Evolutionary conservation across 1,140 invertebrate species (phyloP).

Genomic region (Drosophila pachea): DNA sequence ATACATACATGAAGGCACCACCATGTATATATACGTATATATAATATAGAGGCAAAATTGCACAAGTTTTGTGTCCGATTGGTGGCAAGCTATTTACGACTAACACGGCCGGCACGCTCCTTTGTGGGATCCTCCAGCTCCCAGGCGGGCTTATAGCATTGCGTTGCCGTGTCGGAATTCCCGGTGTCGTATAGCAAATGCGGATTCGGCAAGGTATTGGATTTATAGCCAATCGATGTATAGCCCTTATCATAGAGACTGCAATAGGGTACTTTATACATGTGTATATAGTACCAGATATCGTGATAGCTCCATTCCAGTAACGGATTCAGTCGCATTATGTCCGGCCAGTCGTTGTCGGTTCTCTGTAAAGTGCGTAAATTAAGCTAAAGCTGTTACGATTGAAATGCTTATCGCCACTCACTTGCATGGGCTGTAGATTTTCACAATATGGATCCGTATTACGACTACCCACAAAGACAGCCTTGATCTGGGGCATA

Average conservation of each 20-base stretch:
- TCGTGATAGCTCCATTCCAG: conserved; percentile 93
- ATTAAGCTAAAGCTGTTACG: neutral
- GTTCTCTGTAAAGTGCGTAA: conserved; percentile 82
- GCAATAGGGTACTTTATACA: conserved; percentile 91
- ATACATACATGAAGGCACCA: too few species aligned
- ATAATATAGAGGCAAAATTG: conserved; percentile 18
- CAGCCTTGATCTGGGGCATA: conserved; percentile 86
- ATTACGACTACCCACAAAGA: conserved; percentile 92
- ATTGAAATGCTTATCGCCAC: neutral
- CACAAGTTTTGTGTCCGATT: conserved; percentile 1
- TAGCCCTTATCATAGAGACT: conserved; percentile 93
- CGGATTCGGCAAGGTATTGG: conserved; percentile 90
- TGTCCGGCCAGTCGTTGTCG: conserved; percentile 91
- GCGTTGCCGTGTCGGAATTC: neutral
- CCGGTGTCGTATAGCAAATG: conserved; percentile 80
- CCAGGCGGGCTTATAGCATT: conserved; percentile 89
- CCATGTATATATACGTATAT: neutral
- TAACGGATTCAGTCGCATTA: conserved; percentile 92
- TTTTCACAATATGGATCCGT: conserved; percentile 89
- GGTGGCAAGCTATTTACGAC: conserved; percentile 30
- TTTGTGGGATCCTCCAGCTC: conserved; percentile 83
- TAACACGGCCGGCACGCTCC: conserved; percentile 86
- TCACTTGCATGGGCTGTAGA: conserved; percentile 85
- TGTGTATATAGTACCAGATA: conserved; percentile 92
- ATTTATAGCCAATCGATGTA: conserved; percentile 89